These are phyloP conservation scores for Perodicticus potto DNA, from an alignment of 2,797 vertebrate species.

Conservation along the genomic window DNA sequence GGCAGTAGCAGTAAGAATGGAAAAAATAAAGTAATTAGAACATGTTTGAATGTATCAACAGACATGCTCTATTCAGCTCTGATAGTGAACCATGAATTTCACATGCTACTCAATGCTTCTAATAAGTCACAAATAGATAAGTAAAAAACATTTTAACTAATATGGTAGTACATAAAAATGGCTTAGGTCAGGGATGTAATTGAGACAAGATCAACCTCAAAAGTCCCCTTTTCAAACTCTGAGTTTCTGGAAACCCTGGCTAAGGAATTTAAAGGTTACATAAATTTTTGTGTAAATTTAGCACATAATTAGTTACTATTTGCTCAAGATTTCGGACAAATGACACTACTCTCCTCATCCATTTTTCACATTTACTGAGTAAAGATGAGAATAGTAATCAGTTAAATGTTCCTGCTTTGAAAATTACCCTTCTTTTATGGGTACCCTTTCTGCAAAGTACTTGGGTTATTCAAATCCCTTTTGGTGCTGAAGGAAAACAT, in stretches of 20 bases:
- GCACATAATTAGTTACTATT: not conserved
- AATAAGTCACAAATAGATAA: not conserved
- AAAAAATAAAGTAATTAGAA: not conserved
- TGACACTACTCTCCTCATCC: not conserved
- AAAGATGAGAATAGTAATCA: slow-evolving; percentile 37
- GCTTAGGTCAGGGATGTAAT: not conserved
- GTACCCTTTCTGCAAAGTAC: not conserved
- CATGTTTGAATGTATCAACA: too few species aligned
- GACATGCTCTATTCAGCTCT: too few species aligned
- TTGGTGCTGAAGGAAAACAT: not conserved
- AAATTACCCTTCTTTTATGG: not conserved
- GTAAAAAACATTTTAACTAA: not conserved
- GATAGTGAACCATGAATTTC: not conserved
- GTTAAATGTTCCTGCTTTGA: not conserved
- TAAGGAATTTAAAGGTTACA: not conserved
- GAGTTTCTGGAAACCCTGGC: not conserved
- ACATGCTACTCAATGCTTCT: not conserved
- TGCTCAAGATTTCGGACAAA: not conserved
- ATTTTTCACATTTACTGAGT: slow-evolving; percentile 22
- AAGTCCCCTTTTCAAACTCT: not conserved
- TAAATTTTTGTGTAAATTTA: not conserved
- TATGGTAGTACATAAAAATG: not conserved
- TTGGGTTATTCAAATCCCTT: not conserved
- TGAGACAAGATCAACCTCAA: not conserved
- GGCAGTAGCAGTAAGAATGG: not conserved